Evolutionary conservation across 1,140 invertebrate species (phyloP).

Genomic region (Atta colombica): DNA sequence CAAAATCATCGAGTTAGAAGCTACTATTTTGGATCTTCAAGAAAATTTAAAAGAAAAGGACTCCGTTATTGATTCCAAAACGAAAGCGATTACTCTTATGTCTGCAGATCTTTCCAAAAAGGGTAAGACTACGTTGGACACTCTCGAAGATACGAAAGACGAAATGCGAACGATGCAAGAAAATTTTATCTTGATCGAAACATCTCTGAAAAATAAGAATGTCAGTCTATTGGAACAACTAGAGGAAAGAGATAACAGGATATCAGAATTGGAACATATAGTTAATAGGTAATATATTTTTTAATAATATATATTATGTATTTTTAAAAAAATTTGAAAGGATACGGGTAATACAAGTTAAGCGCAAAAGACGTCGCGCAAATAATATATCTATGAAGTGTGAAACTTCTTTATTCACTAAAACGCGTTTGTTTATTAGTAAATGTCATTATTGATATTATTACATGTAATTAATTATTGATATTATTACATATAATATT

Average conservation of each 20-base stretch:
- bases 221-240: conserved; percentile 85
- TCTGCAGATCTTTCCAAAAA: conserved; percentile 91
- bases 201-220: conserved; percentile 91
- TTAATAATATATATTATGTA: conserved; percentile 1
- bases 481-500: background rate
- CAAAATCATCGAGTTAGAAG: conserved; percentile 89
- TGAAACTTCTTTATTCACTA: no score
- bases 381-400: no score
- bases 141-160: conserved; percentile 92
- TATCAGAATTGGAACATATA: conserved; percentile 82
- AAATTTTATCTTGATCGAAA: conserved; percentile 91
- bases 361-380: no score
- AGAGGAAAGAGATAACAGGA: conserved; percentile 87
- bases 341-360: no score
- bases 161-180: conserved; percentile 93
- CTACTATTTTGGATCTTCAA: conserved; percentile 90
- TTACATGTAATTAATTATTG: background rate
- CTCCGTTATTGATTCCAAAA: conserved; percentile 94
- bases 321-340: background rate
- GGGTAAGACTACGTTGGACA: conserved; percentile 90
- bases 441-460: no score
- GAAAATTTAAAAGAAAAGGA: conserved; percentile 95
- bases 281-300: conserved; percentile 77
- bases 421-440: no score
- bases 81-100: conserved; percentile 92